These are phyloP conservation scores for Dryas iulia DNA, from an alignment of 1,140 invertebrate species.

Conservation along the genomic window DNA sequence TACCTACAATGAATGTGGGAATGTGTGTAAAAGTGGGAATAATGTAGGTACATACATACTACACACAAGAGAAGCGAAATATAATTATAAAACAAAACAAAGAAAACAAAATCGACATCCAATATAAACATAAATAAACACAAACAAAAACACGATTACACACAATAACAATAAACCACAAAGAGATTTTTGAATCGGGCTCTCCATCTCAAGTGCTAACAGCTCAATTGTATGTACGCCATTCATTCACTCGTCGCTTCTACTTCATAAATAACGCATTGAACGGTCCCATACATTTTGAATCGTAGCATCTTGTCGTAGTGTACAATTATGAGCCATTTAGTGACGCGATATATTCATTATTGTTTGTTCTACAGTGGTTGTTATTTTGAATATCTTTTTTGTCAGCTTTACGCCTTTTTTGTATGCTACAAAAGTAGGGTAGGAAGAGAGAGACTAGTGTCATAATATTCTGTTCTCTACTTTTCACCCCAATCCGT, in stretches of 20 bases:
- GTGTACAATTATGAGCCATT: conserved; percentile 46
- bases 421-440: no score
- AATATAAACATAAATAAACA: background rate
- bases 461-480: no score
- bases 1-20: no score
- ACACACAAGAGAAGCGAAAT: no score
- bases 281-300: conserved; percentile 40
- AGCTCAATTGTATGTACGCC: conserved; percentile 48
- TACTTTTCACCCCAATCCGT: no score
- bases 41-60: no score
- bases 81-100: background rate
- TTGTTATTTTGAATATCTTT: background rate
- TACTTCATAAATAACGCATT: conserved; percentile 41
- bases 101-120: no score
- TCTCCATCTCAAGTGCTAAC: conserved; percentile 41
- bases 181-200: conserved; percentile 17
- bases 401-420: no score
- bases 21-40: no score
- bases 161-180: conserved; percentile 19
- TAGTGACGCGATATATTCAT: conserved; percentile 36
- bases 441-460: no score
- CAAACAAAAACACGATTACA: conserved; percentile 5
- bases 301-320: conserved; percentile 45
- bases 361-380: conserved; percentile 28
- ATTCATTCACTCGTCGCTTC: conserved; percentile 48